Evolutionary conservation across 2,113 vertebrate species (phyloP).

Genomic region (Rhynchopsitta pachyrhyncha): DNA sequence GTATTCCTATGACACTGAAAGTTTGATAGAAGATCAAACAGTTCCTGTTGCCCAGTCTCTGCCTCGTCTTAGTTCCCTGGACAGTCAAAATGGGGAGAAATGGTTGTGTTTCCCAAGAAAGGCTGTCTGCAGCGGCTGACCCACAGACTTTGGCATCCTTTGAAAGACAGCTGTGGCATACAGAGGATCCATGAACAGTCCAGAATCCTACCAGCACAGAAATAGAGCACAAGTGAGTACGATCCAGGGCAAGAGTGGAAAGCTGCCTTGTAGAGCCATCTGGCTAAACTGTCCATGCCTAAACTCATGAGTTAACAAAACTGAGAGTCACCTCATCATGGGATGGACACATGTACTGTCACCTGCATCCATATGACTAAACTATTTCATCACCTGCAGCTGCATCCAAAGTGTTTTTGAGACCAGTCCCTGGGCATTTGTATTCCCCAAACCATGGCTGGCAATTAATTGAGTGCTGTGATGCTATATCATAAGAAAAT

Average conservation of each 20-base stretch:
- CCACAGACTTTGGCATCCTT: too few relatives aligned
- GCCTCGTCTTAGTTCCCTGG: not conserved
- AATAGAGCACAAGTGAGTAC: accelerated
- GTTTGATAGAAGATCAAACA: not conserved
- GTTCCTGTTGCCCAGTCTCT: not conserved
- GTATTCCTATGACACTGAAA: not conserved
- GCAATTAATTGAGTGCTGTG: not conserved
- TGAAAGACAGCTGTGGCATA: not conserved
- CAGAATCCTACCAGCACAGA: not conserved
- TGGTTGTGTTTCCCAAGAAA: not conserved
- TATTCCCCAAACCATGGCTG: not conserved
- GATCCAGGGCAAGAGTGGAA: not conserved
- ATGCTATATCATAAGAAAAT: not conserved
- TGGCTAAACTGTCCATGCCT: not conserved
- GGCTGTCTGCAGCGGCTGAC: not conserved
- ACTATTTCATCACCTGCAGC: not conserved
- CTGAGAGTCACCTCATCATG: not conserved
- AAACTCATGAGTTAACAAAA: not conserved
- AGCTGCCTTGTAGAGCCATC: not conserved
- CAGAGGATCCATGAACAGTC: not conserved
- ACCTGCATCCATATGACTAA: not conserved
- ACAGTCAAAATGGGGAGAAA: not conserved
- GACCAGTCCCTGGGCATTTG: not conserved
- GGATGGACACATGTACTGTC: not conserved
- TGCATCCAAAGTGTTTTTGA: not conserved